Percentiles rank a stretch among this genome's conserved stretches.
Evolutionary conservation across 2,888 invertebrate genomes (phyloP).

Genomic region (Nemotelus nigrinus): DNA sequence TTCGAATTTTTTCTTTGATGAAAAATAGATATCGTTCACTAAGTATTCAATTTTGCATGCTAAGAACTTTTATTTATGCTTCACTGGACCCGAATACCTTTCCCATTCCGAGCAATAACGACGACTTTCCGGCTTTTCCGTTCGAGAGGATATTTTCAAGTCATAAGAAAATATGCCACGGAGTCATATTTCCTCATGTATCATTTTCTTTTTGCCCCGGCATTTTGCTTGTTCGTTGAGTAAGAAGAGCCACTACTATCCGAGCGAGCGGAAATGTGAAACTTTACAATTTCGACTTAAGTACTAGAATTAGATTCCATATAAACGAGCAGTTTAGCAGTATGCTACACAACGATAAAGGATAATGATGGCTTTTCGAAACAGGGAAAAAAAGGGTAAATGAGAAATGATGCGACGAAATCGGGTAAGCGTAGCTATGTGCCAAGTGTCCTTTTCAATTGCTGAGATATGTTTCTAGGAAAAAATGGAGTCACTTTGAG

Average conservation of each 20-base stretch:
- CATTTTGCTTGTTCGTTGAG: too few species aligned
- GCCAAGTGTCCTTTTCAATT: too few species aligned
- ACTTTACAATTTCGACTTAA: constrained; percentile 8
- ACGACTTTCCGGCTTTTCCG: background rate
- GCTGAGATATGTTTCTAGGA: too few species aligned
- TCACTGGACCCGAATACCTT: constrained; percentile 4
- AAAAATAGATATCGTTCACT: too few species aligned
- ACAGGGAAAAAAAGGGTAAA: background rate
- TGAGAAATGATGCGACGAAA: constrained; percentile 18
- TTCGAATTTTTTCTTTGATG: too few species aligned
- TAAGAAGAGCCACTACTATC: too few species aligned
- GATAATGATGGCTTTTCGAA: constrained; percentile 22
- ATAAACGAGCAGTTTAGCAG: background rate
- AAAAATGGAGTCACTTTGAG: too few species aligned
- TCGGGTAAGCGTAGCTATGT: background rate
- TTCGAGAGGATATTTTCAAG: background rate
- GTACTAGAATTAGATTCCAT: constrained; percentile 19
- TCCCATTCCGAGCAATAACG: background rate
- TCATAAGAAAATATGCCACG: background rate
- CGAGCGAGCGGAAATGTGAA: background rate
- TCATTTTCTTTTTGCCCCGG: background rate
- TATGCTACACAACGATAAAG: constrained; percentile 1
- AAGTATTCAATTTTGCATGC: too few species aligned
- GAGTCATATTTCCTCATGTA: background rate
- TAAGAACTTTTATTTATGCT: constrained; percentile 1